phyloP scores from a whole-genome alignment of 2,113 vertebrate species.

The Chloroceryle aenea region DNA sequence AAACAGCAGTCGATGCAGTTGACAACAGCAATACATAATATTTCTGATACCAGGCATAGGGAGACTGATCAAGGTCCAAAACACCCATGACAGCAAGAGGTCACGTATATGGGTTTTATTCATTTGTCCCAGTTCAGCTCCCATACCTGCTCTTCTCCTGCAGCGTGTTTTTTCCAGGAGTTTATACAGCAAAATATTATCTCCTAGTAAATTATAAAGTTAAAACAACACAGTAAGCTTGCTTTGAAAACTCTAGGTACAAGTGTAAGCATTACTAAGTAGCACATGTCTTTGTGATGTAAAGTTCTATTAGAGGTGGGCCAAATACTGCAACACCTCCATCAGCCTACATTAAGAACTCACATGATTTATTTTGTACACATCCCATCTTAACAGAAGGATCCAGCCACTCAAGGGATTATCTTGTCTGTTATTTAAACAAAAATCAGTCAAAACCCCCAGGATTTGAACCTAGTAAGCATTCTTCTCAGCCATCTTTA shows the following conservation, averaged over 20 bases:
- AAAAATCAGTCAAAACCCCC: neutral
- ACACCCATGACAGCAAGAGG: neutral
- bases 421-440: constrained; percentile 34
- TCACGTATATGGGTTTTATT: rapidly evolving
- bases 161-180: neutral
- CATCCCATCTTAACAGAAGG: neutral
- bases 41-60: rapidly evolving
- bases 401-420: constrained; percentile 22
- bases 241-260: neutral
- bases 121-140: neutral
- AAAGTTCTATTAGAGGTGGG: constrained; percentile 13
- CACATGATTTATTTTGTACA: neutral
- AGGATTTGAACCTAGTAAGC: neutral
- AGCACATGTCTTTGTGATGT: neutral
- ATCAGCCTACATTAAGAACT: neutral
- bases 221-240: neutral
- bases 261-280: neutral
- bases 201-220: neutral
- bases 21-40: neutral
- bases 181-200: neutral
- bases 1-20: neutral
- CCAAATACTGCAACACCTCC: neutral
- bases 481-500: neutral
- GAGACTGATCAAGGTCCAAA: neutral
- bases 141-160: neutral